Percentiles rank a stretch among this genome's conserved stretches.
Evolutionary conservation across 2,888 invertebrate genomes (phyloP).

Genomic region (Carabus problematicus): DNA sequence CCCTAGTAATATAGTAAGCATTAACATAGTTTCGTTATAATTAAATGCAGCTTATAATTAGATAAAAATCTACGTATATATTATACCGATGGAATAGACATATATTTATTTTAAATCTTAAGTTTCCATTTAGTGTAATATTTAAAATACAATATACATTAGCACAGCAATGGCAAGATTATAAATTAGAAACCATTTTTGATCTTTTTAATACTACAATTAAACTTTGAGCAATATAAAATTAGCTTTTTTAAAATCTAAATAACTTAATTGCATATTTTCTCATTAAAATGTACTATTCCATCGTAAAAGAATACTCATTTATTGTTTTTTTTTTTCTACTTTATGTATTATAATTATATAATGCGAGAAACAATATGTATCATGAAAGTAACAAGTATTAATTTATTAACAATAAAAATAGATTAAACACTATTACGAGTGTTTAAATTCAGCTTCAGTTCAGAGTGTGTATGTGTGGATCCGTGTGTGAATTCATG

Average conservation of each 20-base stretch:
- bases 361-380: conserved; percentile 25
- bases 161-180: too few relatives aligned
- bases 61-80: too few relatives aligned
- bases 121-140: too few relatives aligned
- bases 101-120: too few relatives aligned
- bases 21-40: too few relatives aligned
- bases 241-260: not conserved
- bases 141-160: too few relatives aligned
- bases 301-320: not conserved
- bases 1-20: not conserved
- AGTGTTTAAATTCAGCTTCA: conserved; percentile 24
- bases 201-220: too few relatives aligned
- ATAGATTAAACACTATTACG: conserved; percentile 30
- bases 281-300: not conserved
- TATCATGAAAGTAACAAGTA: conserved; percentile 29
- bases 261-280: not conserved
- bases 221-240: too few relatives aligned
- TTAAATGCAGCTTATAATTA: too few relatives aligned
- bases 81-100: too few relatives aligned
- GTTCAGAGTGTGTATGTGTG: not conserved
- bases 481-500: not conserved
- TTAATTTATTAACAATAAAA: conserved; percentile 36
- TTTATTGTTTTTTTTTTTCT: not conserved
- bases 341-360: conserved; percentile 3
- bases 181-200: too few relatives aligned